Conservation (phyloP, 2,113 vertebrate species). For the Struthio camelus region DNA sequence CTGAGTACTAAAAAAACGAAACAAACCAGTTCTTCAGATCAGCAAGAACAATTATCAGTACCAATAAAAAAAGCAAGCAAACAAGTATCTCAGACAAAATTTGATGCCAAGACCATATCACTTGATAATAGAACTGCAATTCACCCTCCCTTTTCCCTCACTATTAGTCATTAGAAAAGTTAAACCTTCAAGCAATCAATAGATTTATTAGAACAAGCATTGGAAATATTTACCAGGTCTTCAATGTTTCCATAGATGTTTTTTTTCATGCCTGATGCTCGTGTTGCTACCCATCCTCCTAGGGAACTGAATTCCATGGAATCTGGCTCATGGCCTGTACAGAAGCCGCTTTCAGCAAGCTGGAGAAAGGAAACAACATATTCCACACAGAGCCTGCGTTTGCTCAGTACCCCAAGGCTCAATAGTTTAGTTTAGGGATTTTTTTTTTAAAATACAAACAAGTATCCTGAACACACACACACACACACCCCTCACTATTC, state of each 20-base stretch:
- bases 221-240: conserved; percentile 85
- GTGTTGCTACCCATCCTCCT: conserved; percentile 97
- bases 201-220: not conserved
- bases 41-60: too few relatives aligned
- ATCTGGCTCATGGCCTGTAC: conserved; percentile 97
- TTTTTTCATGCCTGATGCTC: conserved; percentile 99
- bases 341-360: conserved; percentile 96
- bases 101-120: not conserved
- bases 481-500: not conserved
- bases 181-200: not conserved
- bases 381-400: conserved; percentile 3
- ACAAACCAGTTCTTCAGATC: too few relatives aligned
- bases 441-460: not conserved
- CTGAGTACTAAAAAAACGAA: not conserved
- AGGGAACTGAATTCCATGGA: conserved; percentile 98
- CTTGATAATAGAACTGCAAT: not conserved
- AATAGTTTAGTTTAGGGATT: not conserved
- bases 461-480: not conserved
- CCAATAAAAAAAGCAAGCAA: not conserved
- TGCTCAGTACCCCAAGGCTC: not conserved
- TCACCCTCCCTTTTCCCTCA: not conserved
- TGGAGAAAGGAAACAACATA: conserved; percentile 65
- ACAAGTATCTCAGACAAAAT: not conserved
- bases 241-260: conserved; percentile 99
- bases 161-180: not conserved